A percentile compares a stretch with the other conserved stretches of the same genome.
phyloP scores from a whole-genome alignment of 2,113 vertebrate species.

The Trichechus manatus region DNA sequence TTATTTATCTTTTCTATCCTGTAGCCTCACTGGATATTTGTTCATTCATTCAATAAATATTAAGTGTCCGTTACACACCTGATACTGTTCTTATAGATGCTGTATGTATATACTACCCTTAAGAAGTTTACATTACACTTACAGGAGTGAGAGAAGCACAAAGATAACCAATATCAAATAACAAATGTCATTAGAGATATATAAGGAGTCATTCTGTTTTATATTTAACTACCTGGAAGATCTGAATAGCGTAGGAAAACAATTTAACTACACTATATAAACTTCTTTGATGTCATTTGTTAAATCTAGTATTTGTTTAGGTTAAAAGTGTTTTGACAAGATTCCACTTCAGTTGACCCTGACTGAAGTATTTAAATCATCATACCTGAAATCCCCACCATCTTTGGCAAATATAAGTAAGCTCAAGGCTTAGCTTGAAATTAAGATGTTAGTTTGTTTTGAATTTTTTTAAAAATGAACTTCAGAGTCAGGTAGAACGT shows the following conservation, averaged over 20 bases:
- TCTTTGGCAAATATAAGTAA: constrained; percentile 27
- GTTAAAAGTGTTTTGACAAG: constrained; percentile 45
- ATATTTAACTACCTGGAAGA: not conserved
- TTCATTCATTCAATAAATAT: not conserved
- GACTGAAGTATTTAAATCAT: not conserved
- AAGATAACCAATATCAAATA: constrained; percentile 41
- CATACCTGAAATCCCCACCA: not conserved
- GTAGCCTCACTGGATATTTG: not conserved
- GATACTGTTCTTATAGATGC: not conserved
- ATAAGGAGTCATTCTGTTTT: constrained; percentile 18
- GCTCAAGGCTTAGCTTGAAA: constrained; percentile 14
- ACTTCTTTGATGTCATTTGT: not conserved
- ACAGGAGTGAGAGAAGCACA: constrained; percentile 13
- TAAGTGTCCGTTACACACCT: not conserved
- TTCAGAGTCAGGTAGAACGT: not conserved
- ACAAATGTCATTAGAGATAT: not conserved
- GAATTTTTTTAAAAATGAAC: not conserved
- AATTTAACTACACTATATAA: not conserved
- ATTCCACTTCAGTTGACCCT: not conserved
- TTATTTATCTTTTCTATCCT: not conserved
- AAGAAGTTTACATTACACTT: constrained; percentile 1
- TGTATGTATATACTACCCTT: not conserved
- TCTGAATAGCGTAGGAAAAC: not conserved
- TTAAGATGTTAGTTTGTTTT: not conserved
- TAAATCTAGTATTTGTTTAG: constrained; percentile 47